Evolutionary conservation across 53 echinoderm and acorn worm genomes (phyloP).

Genomic region (Astropecten irregularis): DNA sequence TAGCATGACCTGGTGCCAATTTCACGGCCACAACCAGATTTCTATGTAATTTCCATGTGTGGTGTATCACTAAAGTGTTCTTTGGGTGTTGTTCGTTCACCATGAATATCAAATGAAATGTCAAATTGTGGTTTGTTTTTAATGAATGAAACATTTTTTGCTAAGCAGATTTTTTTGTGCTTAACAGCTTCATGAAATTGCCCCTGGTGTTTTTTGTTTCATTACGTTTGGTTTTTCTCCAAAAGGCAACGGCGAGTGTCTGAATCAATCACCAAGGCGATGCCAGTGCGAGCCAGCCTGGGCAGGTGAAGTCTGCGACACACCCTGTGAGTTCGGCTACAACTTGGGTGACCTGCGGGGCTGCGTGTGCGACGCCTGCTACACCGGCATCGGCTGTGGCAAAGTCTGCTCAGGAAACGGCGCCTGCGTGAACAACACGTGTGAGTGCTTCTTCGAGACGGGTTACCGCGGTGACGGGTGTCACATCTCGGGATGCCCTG

Average conservation of each 20-base stretch:
- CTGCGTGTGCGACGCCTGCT: conserved; percentile 83
- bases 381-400: conserved; percentile 74
- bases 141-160: no score
- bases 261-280: conserved; percentile 64
- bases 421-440: conserved; percentile 58
- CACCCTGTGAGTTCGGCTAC: conserved; percentile 71
- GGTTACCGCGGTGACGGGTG: conserved; percentile 84
- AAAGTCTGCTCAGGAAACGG: conserved; percentile 76
- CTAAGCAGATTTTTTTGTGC: no score
- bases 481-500: conserved; percentile 89
- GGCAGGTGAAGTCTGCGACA: conserved; percentile 83
- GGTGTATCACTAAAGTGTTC: no score
- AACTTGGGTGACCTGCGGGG: conserved; percentile 67
- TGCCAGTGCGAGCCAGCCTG: conserved; percentile 69
- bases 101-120: no score
- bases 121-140: no score
- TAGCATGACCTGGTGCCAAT: no score
- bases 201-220: no score
- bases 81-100: no score
- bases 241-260: conserved; percentile 81
- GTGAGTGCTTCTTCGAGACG: conserved; percentile 72
- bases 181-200: no score
- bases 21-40: no score
- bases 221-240: no score
- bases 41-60: no score